These are phyloP conservation scores for Paramisgurnus dabryanus DNA, from an alignment of 2,113 vertebrate genomes.

Conservation along the genomic window DNA sequence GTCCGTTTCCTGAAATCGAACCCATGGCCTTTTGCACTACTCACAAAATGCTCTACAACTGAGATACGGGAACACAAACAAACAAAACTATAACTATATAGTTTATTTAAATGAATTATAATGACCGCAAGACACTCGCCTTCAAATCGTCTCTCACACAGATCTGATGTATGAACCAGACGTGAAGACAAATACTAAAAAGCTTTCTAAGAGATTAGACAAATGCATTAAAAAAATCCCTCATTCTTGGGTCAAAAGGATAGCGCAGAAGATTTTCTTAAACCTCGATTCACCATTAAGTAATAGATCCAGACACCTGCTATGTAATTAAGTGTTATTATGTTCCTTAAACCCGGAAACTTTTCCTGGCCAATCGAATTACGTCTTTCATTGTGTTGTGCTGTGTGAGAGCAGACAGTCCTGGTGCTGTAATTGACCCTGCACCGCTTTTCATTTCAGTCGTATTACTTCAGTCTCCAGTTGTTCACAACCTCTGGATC, in stretches of 20 bases:
- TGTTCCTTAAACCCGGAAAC: conserved; percentile 70
- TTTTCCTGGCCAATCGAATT: conserved; percentile 72
- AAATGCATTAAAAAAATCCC: conserved; percentile 65
- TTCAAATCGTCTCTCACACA: background rate
- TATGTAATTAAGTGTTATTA: conserved; percentile 76
- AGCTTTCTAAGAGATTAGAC: background rate
- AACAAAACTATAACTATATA: too few species aligned
- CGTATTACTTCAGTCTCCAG: conserved; percentile 25
- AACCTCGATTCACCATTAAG: conserved; percentile 74
- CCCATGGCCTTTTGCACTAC: too few species aligned
- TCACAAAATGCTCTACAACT: too few species aligned
- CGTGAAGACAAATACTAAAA: conserved; percentile 40
- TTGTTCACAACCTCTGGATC: conserved; percentile 53
- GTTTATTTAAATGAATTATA: background rate
- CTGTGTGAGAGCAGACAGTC: conserved; percentile 57
- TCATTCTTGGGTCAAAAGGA: conserved; percentile 57
- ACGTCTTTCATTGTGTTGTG: conserved; percentile 60
- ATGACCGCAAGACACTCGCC: too few species aligned
- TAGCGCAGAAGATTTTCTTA: conserved; percentile 68
- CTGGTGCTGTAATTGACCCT: conserved; percentile 36
- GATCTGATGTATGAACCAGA: background rate
- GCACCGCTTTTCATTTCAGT: conserved; percentile 39
- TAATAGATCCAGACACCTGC: conserved; percentile 73
- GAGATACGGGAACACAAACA: too few species aligned
- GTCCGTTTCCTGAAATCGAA: too few species aligned